A percentile compares a stretch with the other conserved stretches of the same genome.
These are phyloP conservation scores for Peromyscus melanophrys DNA, from an alignment of 2,797 vertebrate species.

Conservation along the genomic window DNA sequence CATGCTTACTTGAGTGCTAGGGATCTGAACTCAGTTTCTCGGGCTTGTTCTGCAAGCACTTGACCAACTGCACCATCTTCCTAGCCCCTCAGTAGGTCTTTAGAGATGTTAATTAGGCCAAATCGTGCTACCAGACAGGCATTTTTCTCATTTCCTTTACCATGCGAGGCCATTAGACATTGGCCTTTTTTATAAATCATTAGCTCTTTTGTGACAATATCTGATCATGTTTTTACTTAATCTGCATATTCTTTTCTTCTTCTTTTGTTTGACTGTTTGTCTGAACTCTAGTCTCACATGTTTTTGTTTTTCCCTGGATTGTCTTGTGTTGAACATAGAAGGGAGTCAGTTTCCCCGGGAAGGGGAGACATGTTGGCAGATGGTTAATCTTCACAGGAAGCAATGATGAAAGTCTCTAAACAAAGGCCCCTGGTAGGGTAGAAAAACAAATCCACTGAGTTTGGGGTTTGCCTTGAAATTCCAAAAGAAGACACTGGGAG, in stretches of 20 bases:
- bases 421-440: not conserved
- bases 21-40: not conserved
- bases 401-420: constrained; percentile 19
- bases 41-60: not conserved
- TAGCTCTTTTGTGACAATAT: constrained; percentile 31
- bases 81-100: not conserved
- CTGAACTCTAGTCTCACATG: constrained; percentile 26
- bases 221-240: constrained; percentile 19
- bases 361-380: not conserved
- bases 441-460: constrained; percentile 33
- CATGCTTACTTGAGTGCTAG: not conserved
- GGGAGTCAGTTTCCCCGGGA: not conserved
- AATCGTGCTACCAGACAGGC: not conserved
- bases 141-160: constrained; percentile 17
- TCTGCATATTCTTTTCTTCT: not conserved
- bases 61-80: not conserved
- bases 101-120: not conserved
- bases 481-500: not conserved
- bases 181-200: constrained; percentile 23
- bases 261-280: constrained; percentile 29
- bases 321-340: constrained; percentile 29
- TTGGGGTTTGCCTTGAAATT: not conserved
- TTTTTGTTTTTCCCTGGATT: constrained; percentile 34
- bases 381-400: constrained; percentile 45
- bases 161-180: not conserved